phyloP scores from a whole-genome alignment of 2,888 invertebrate genomes.

The Lasioglossum marginatum region DNA sequence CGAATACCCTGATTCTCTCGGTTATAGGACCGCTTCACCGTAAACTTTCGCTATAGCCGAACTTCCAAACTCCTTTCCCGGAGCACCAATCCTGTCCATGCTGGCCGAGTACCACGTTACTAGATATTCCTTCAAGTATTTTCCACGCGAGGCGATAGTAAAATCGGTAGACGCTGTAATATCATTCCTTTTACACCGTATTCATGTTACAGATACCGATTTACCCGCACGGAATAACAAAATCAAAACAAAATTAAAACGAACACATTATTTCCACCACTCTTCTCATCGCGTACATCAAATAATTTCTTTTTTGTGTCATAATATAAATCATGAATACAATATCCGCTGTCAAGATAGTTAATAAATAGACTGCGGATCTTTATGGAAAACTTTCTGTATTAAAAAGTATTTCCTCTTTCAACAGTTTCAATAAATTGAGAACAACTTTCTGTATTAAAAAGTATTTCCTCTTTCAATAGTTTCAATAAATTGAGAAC shows the following conservation, averaged over 20 bases:
- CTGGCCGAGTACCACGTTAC: slow-evolving; percentile 31
- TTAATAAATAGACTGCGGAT: no score
- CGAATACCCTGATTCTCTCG: slow-evolving; percentile 43
- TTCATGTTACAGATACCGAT: not conserved
- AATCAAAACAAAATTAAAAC: not conserved
- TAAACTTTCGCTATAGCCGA: slow-evolving; percentile 50
- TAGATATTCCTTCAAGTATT: slow-evolving; percentile 25
- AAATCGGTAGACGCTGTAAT: slow-evolving; percentile 3
- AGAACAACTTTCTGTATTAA: no score
- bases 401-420: no score
- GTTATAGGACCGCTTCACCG: slow-evolving; percentile 54
- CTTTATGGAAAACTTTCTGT: no score
- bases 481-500: no score
- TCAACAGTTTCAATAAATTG: no score
- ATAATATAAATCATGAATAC: no score
- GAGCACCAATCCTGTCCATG: slow-evolving; percentile 43
- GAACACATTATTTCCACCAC: not conserved
- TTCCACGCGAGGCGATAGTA: slow-evolving; percentile 26
- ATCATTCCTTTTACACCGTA: not conserved
- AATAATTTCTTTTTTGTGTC: no score
- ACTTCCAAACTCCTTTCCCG: slow-evolving; percentile 53
- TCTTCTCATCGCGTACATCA: no score
- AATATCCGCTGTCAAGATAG: no score
- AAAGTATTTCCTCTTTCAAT: no score
- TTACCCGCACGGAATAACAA: not conserved